Evolutionary conservation across 2,888 invertebrate genomes (phyloP), one percentile per base, ranked within the genome.

Genomic region (Parnassius orleans): DNA sequence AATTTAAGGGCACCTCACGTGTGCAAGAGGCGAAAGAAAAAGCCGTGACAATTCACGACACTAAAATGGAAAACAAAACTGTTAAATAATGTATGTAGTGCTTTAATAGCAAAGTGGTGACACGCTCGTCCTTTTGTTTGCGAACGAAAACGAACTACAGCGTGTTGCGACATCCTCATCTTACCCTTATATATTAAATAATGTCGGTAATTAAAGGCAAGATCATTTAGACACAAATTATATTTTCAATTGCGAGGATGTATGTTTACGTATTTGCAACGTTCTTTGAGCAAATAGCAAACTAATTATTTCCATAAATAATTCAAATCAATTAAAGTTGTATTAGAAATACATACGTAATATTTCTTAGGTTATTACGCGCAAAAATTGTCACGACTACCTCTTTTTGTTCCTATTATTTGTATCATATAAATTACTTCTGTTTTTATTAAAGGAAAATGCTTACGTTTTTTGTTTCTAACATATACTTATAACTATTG

Each of bases 21-120:
- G 67, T 48, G 62, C 60, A 55, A 66, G 67, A 33, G 69, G 65
- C 51, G 65, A 71, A 72, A 72, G 70, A 74, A 76, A 77, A 76
- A 66, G 63, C 68, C 67, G 58, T 68, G 67, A 66, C 72, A 69
- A 68, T 73, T 69, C 61, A 68, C 65, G 59, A 68, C 68, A 61
- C 66, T 63, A 71, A 73, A 80, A 78, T 78, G 73, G 73, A 72
- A 76, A 76, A 80, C 77, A 79, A 80, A 81, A 82, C 83, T 83
- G 76, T 79, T 82, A 69, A 81, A 83, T 84, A 78, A 84, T 85
- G 78, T 78, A 84, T 83, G 75, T 76, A 68, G 68, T 70, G 72
- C 68, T 67, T 66, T 63, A 64, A 66, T 64, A 33, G 57, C 60
- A 61, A 64, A 51, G 61, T 46, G 51, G 53, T 15, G 51, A 43